Base-by-base conservation (phyloP, 2,888 invertebrate genomes). In the Sinodicranocentrus sp. region DNA sequence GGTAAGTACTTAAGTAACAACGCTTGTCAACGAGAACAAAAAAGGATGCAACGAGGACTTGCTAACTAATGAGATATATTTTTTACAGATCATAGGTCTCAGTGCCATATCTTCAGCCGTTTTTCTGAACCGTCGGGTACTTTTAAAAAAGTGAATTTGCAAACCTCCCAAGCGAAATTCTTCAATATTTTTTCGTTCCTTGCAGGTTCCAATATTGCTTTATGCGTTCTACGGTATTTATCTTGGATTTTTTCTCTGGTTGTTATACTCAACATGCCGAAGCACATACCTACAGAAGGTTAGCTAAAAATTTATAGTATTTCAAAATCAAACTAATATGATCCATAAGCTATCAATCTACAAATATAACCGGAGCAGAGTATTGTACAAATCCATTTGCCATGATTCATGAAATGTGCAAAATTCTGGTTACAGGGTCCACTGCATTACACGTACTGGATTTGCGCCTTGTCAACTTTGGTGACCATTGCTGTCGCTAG, bases 71-170 rank as follows among this genome's bases (percentile, higher is more conserved):
- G n/a, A n/a, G n/a, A n/a, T n/a, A n/a, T n/a, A n/a, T n/a, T n/a
- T 39, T 13, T 15, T 52, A 48, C 57, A 71, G 71, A 71, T 71
- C 2, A 33, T 57, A 57, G 71, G 71, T 10, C 19, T 71, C 15
- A 71, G 71, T 39, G 33, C 71, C 1, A 71, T 71, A 5, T 19
- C 71, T 0, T 71, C 71, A 19, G 71, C 71, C 1, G 57, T 54
- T 15, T 71, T 71, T 57, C 33, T 71, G 2, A 71, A 71, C 28
- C 71, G 33, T 1, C 52, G 57, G 71, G 71, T 71, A 71, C n/a
- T n/a, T n/a, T n/a, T n/a, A n/a, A n/a, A n/a, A n/a, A n/a, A n/a
- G n/a, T n/a, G n/a, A n/a, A n/a, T n/a, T n/a, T n/a, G 33, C 6
- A 33, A 15, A 21, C 10, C 13, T 13, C 39, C 39, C 13, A 39